Evolutionary conservation across 2,888 invertebrate genomes (phyloP).

Genomic region (Pollenia angustigena): DNA sequence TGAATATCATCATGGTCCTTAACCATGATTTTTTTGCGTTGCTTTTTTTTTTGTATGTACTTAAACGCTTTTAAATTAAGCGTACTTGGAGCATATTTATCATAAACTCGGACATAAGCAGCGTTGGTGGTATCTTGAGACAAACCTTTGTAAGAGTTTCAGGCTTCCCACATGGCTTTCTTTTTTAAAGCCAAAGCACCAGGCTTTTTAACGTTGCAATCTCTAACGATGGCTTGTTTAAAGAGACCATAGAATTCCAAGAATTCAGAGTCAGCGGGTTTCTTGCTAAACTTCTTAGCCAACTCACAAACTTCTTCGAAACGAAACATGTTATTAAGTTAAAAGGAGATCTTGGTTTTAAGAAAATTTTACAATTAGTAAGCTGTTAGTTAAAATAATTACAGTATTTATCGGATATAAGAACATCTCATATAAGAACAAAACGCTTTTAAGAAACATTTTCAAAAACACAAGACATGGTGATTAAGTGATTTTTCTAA

Average conservation of each 20-base stretch:
- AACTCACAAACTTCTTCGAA: slow-evolving; percentile 81
- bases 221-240: slow-evolving; percentile 93
- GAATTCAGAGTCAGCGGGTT: slow-evolving; percentile 91
- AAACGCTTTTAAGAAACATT: too few relatives aligned
- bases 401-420: too few relatives aligned
- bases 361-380: too few relatives aligned
- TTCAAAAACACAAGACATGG: too few relatives aligned
- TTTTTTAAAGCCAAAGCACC: slow-evolving; percentile 94
- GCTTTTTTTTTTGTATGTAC: too few relatives aligned
- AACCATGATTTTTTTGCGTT: slow-evolving; percentile 19
- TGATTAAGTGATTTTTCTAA: too few relatives aligned
- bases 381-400: background rate
- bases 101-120: slow-evolving; percentile 90
- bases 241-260: slow-evolving; percentile 88
- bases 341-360: slow-evolving; percentile 37
- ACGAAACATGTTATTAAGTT: slow-evolving; percentile 84
- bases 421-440: too few relatives aligned
- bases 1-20: too few relatives aligned
- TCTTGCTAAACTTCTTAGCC: slow-evolving; percentile 89
- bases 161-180: slow-evolving; percentile 97
- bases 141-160: slow-evolving; percentile 92
- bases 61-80: slow-evolving; percentile 69
- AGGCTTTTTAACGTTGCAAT: slow-evolving; percentile 89
- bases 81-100: slow-evolving; percentile 85
- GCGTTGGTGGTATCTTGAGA: slow-evolving; percentile 91